Base-by-base conservation (phyloP, 2,797 vertebrate species). In the Ispidina lecontei region DNA sequence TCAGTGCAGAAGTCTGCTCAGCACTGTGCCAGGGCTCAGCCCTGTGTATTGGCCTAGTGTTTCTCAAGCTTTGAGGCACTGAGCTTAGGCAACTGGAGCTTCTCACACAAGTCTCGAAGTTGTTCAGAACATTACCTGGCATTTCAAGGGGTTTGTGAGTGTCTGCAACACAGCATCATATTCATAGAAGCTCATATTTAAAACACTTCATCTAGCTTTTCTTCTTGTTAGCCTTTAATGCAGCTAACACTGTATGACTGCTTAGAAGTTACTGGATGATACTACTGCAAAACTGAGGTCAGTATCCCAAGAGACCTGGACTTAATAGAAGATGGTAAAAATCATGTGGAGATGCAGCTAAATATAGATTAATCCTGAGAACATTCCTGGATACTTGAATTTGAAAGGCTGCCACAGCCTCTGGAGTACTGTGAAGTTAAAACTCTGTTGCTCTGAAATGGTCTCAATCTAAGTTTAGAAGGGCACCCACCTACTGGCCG, bases 301-400 rank as follows among this genome's bases (percentile, higher is more conserved):
- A 95, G 76, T 88, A 64, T 95, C 90, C 74, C 92, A 68, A 64
- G 94, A 79, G 93, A 83, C 35, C 6, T 72, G 43, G 46, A 72
- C 85, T 93, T 15, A 9, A 47, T 83, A 58, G 80, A 84, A 84
- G 76, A 87, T 89, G 89, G 81, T 93, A 54, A 90, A 90, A 94
- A 79, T 89, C 86, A 87, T 56, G 74, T 73, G 87, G 92, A 94
- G 69, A 81, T 83, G 55, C 26, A 65, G 90, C 92, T 95, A 95
- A 95, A 94, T 91, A 87, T 94, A 95, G 92, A 70, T 87, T 56
- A 81, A 89, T 96, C 93, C 94, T 91, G 92, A 95, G 95, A 96
- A 93, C 84, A 74, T 95, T 95, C 91, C 90, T 95, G 88, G 93
- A 90, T 93, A 33, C 88, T 94, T 86, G 72, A 77, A 91, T 91